Percentiles rank a stretch among this genome's conserved stretches.
These are phyloP conservation scores for Heliothis peltigera DNA, from an alignment of 2,888 invertebrate genomes.

Conservation along the genomic window DNA sequence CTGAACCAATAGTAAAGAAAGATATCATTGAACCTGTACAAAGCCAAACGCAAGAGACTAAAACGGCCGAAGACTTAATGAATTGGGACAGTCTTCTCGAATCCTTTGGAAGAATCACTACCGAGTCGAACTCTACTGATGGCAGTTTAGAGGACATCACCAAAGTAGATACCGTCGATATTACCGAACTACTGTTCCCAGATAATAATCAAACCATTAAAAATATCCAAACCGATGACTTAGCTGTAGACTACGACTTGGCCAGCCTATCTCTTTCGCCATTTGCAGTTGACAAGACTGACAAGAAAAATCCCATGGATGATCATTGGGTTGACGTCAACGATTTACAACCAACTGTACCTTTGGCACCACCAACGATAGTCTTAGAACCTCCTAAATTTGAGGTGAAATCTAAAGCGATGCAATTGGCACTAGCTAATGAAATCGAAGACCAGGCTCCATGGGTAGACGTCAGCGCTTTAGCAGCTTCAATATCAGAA, in stretches of 20 bases:
- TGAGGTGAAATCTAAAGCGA: conserved; percentile 87
- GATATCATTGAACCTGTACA: conserved; percentile 41
- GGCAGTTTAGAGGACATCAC: conserved; percentile 81
- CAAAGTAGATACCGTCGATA: conserved; percentile 78
- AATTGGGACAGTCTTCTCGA: conserved; percentile 86
- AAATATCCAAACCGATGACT: conserved; percentile 67
- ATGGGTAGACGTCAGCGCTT: conserved; percentile 93
- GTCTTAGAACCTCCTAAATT: conserved; percentile 63
- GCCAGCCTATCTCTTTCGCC: conserved; percentile 75
- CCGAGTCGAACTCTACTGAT: conserved; percentile 84
- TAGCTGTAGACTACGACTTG: conserved; percentile 80
- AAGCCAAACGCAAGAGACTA: conserved; percentile 41
- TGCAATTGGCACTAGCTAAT: conserved; percentile 93
- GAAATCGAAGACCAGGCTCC: conserved; percentile 93
- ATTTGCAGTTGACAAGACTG: conserved; percentile 73
- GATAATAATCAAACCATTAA: conserved; percentile 73
- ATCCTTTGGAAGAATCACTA: conserved; percentile 84
- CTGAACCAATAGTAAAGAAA: conserved; percentile 26
- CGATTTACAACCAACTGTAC: conserved; percentile 69
- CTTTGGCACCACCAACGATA: conserved; percentile 50
- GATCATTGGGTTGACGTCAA: conserved; percentile 76
- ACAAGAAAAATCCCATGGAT: conserved; percentile 66
- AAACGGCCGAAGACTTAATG: conserved; percentile 71
- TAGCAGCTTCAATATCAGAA: conserved; percentile 91
- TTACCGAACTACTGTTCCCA: conserved; percentile 83